Percentiles rank a stretch among this genome's conserved stretches.
Conservation (phyloP, 1,140 invertebrate genomes). For the Condylostylus longicornis region DNA sequence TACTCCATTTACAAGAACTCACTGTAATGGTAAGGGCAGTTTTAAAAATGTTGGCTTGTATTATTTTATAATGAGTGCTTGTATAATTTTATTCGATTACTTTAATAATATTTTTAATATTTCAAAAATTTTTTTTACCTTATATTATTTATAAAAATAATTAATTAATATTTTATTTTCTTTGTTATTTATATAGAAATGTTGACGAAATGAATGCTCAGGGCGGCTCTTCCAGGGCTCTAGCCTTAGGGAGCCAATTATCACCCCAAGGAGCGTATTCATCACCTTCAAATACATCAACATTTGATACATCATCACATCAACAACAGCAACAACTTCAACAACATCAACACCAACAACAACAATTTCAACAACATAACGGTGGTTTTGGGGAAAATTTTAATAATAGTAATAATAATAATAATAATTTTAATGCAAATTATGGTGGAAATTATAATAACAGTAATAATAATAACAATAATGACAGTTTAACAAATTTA, state of each 20-base stretch:
- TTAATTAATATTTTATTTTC: too few species aligned
- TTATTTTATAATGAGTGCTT: too few species aligned
- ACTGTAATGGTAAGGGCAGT: too few species aligned
- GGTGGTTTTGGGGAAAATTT: conserved; percentile 18
- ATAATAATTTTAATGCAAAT: conserved; percentile 7
- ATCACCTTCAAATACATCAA: conserved; percentile 21
- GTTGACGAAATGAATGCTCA: conserved; percentile 33
- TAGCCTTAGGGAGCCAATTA: conserved; percentile 33
- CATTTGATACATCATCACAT: conserved; percentile 10
- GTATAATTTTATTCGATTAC: too few species aligned
- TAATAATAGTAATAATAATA: conserved; percentile 16
- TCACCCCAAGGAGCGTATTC: conserved; percentile 26
- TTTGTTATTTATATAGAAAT: conserved; percentile 23
- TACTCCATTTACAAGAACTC: too few species aligned
- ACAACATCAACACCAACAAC: conserved; percentile 6
- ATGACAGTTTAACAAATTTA: conserved; percentile 26
- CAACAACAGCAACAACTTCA: conserved; percentile 6
- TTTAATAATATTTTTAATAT: too few species aligned
- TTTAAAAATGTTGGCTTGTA: too few species aligned
- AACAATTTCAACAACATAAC: conserved; percentile 9
- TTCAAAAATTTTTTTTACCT: too few species aligned
- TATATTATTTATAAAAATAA: too few species aligned
- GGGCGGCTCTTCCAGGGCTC: conserved; percentile 33
- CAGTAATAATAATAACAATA: conserved; percentile 13
- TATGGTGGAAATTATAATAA: conserved; percentile 8